Conservation (phyloP, 2,888 invertebrate species). For the Ashinkailepas kermadecensis region DNA sequence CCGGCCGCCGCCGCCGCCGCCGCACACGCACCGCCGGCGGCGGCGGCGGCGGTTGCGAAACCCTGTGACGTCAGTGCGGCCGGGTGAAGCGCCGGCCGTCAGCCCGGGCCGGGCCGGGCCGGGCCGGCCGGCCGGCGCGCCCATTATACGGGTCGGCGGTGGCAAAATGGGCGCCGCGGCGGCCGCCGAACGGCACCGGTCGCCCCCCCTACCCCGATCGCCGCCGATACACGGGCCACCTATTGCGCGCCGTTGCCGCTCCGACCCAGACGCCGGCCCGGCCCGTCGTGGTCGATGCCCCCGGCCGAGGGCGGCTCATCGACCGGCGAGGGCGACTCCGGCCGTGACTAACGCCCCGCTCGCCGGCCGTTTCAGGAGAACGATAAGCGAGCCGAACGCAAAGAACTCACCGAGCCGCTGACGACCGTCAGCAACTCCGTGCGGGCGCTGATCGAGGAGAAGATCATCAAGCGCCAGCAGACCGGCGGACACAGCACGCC, state of each 20-base stretch:
- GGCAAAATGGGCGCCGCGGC: not conserved
- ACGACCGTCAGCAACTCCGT: slow-evolving; percentile 90
- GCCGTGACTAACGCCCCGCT: not conserved
- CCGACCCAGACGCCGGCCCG: not conserved
- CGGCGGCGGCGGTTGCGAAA: too few relatives aligned
- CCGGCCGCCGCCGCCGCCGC: too few relatives aligned
- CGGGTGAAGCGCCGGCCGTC: too few relatives aligned
- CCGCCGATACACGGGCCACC: not conserved
- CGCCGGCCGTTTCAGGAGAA: not conserved
- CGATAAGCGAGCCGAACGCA: not conserved
- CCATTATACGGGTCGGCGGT: not conserved
- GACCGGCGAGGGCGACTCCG: not conserved
- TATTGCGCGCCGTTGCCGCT: not conserved
- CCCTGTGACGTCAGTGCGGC: too few relatives aligned
- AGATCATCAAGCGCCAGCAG: slow-evolving; percentile 76
- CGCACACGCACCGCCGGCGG: too few relatives aligned
- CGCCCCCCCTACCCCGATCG: not conserved
- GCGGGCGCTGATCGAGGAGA: slow-evolving; percentile 82
- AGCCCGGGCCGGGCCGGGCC: too few relatives aligned
- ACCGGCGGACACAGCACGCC: slow-evolving; percentile 3
- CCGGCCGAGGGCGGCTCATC: not conserved
- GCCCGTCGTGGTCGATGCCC: not conserved
- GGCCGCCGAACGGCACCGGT: not conserved
- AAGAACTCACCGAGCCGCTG: slow-evolving; percentile 57
- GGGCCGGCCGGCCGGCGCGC: not conserved